Percentiles rank a stretch among this genome's conserved stretches.
Conservation (phyloP, 2,797 vertebrate species). For the Setipinna tenuifilis region DNA sequence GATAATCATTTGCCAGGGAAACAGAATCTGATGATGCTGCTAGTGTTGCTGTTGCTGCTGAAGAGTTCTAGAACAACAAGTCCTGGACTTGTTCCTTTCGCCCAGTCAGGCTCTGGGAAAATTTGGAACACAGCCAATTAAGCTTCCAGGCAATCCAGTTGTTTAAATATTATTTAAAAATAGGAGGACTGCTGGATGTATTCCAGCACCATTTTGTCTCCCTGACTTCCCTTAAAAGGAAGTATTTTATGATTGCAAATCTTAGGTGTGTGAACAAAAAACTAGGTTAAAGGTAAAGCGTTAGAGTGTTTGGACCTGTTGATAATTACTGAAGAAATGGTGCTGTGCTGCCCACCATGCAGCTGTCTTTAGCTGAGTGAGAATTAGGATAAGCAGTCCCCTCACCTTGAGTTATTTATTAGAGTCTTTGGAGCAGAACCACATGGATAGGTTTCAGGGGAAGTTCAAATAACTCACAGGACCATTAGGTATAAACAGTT, state of each 20-base stretch:
- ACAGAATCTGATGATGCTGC: constrained; percentile 36
- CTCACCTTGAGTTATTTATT: not conserved
- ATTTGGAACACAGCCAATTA: constrained; percentile 28
- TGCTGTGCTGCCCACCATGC: not conserved
- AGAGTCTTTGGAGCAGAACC: not conserved
- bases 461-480: not conserved
- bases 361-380: not conserved
- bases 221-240: not conserved
- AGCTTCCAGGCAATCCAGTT: constrained; percentile 24
- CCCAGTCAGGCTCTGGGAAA: not conserved
- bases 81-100: constrained; percentile 54
- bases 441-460: not conserved
- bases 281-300: not conserved
- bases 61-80: constrained; percentile 54
- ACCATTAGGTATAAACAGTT: not conserved
- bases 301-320: not conserved
- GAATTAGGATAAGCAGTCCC: not conserved
- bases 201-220: not conserved
- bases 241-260: not conserved
- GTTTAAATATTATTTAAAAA: constrained; percentile 18
- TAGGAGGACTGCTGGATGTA: not conserved
- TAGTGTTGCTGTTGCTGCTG: constrained; percentile 34
- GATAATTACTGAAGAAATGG: not conserved
- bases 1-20: constrained; percentile 48
- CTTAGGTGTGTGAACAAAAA: not conserved